These are phyloP conservation scores for Clamator glandarius DNA, from an alignment of 2,797 vertebrate genomes.

Conservation along the genomic window DNA sequence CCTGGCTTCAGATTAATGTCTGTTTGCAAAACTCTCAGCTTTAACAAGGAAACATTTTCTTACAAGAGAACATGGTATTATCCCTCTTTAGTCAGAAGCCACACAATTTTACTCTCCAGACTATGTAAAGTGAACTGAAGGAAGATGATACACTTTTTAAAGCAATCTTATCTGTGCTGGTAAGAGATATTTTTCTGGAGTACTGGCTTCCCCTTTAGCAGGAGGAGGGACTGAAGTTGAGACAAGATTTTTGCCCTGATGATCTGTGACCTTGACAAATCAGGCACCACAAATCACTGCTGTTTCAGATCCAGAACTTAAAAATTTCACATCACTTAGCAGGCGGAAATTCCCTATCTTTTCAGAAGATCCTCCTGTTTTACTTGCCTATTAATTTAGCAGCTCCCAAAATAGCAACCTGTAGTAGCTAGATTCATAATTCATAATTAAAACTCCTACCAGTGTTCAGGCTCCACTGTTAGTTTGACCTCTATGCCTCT, in stretches of 20 bases:
- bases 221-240: background rate
- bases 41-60: background rate
- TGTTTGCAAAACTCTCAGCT: background rate
- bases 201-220: background rate
- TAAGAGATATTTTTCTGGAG: background rate
- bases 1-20: background rate
- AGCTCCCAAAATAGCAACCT: slow-evolving; percentile 28
- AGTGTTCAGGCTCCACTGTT: background rate
- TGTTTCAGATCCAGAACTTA: background rate
- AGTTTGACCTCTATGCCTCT: slow-evolving; percentile 20
- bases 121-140: background rate
- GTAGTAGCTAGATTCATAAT: slow-evolving; percentile 28
- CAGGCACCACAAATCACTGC: background rate
- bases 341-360: background rate
- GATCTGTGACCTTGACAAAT: slow-evolving; percentile 17
- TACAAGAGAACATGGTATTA: background rate
- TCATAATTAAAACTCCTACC: slow-evolving; percentile 33
- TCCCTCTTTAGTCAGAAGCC: background rate
- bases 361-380: slow-evolving; percentile 54
- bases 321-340: background rate
- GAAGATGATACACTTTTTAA: background rate
- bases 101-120: background rate
- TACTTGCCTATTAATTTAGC: slow-evolving; percentile 14
- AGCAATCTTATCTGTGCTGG: background rate
- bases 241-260: background rate